phyloP scores from a whole-genome alignment of 2,113 vertebrate species.

The Notarius quadriscutis region DNA sequence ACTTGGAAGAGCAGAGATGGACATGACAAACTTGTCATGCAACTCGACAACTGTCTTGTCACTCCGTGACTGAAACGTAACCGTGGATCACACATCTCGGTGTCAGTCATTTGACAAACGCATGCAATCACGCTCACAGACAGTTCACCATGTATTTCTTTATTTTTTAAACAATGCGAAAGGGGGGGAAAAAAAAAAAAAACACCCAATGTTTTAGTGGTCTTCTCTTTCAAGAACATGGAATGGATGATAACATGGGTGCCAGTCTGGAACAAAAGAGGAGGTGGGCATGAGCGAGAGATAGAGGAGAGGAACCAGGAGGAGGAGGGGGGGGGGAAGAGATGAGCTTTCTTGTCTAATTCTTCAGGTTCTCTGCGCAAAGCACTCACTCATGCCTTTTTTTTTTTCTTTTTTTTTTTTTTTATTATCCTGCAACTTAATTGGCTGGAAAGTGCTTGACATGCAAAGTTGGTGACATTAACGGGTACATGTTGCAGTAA shows the following conservation, averaged over 20 bases:
- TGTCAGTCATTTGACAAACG: slow-evolving; percentile 17
- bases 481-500: slow-evolving; percentile 87
- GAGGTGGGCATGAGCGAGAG: slow-evolving; percentile 41
- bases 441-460: slow-evolving; percentile 99
- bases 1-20: not conserved
- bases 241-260: slow-evolving; percentile 93
- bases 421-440: slow-evolving; percentile 87
- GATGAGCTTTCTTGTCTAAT: slow-evolving; percentile 99
- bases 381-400: slow-evolving; percentile 74
- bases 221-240: slow-evolving; percentile 78
- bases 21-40: slow-evolving; percentile 15
- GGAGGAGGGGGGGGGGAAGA: slow-evolving; percentile 64
- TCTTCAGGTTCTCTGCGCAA: slow-evolving; percentile 97
- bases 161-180: slow-evolving; percentile 2
- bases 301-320: slow-evolving; percentile 27
- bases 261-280: slow-evolving; percentile 93
- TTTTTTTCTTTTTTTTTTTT: slow-evolving; percentile 53
- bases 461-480: slow-evolving; percentile 99
- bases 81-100: slow-evolving; percentile 17
- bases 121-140: not conserved
- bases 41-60: not conserved
- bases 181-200: not conserved
- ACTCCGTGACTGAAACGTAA: slow-evolving; percentile 45
- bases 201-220: slow-evolving; percentile 21
- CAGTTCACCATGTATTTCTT: not conserved